Evolutionary conservation across 2,888 invertebrate genomes (phyloP), one percentile per base, ranked within the genome.

Genomic region (Archips xylosteana): DNA sequence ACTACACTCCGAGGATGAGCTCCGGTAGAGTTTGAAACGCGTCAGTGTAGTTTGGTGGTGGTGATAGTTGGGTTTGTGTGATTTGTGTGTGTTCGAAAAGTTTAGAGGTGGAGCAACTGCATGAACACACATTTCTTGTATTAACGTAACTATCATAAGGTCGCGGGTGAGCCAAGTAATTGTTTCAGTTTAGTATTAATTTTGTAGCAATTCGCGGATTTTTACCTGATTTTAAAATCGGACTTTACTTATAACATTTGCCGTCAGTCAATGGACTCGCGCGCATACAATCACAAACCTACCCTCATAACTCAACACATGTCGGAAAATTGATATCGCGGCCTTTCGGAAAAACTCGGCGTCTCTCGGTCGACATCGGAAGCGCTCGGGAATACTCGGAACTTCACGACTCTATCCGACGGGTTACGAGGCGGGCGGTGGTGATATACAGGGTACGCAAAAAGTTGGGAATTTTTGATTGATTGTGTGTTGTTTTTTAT

Each of bases 241-340:
- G 5, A 49, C 39, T 39, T 39, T 12, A n/a, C 32, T 10, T 12
- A 32, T 23, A 23, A 23, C 23, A 23, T 45, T 8, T 45, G 13
- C 42, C 68, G 71, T 59, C 1, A 39, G n/a, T 45, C 76, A 80
- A 73, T 83, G 87, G 81, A 79, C 76, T 79, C 78, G 32, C n/a
- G 23, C 72, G 6, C 60, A 65, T 62, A 76, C 71, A 79, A 81
- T 78, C 80, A 79, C 75, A 70, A 76, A 82, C 80, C 79, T 83
- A 77, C 74, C 75, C 71, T 77, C 82, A 82, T 88, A 86, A 81
- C 76, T 82, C 78, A 77, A 71, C 65, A 73, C 75, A 75, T 71
- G 76, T 77, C 57, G 74, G 78, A 76, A 78, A 39, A 79, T 78
- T 77, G 75, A 76, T 70, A 74, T 51, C 64, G 75, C 68, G 75